A percentile compares a stretch with the other conserved stretches of the same genome.
Evolutionary conservation across 1,140 invertebrate species (phyloP).

Genomic region (Cherax destructor): DNA sequence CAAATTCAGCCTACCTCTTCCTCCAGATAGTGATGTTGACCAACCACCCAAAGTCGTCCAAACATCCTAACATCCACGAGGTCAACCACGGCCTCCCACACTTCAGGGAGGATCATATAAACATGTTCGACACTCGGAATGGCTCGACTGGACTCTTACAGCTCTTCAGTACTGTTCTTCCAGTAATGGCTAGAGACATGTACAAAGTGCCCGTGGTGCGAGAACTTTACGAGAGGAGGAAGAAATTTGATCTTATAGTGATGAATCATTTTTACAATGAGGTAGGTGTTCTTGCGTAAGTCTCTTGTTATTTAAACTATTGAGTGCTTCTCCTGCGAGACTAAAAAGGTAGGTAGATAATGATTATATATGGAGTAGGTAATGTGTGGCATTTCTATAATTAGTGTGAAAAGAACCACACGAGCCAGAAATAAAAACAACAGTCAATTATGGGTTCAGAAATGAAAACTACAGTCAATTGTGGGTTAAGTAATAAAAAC

Average conservation of each 20-base stretch:
- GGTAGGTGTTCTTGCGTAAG: not conserved
- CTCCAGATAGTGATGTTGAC: slow-evolving; percentile 52
- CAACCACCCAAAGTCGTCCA: slow-evolving; percentile 18
- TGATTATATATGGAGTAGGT: too few relatives aligned
- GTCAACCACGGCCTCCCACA: slow-evolving; percentile 32
- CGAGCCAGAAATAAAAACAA: too few relatives aligned
- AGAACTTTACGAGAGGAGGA: slow-evolving; percentile 54
- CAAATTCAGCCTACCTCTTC: not conserved
- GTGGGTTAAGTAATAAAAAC: too few relatives aligned
- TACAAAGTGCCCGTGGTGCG: slow-evolving; percentile 50
- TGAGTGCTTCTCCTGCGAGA: too few relatives aligned
- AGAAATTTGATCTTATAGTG: slow-evolving; percentile 56
- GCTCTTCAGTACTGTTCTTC: not conserved
- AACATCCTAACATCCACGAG: slow-evolving; percentile 43
- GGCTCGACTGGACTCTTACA: not conserved
- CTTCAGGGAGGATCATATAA: not conserved
- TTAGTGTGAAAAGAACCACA: too few relatives aligned
- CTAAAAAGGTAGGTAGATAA: too few relatives aligned
- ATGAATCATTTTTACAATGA: slow-evolving; percentile 55
- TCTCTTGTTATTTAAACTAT: too few relatives aligned
- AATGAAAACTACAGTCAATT: too few relatives aligned
- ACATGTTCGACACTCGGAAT: slow-evolving; percentile 38
- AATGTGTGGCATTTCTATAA: too few relatives aligned
- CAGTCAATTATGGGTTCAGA: too few relatives aligned
- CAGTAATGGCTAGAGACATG: slow-evolving; percentile 40